Base-by-base conservation (phyloP, 2,113 vertebrate genomes). In the Mastomys natalensis region DNA sequence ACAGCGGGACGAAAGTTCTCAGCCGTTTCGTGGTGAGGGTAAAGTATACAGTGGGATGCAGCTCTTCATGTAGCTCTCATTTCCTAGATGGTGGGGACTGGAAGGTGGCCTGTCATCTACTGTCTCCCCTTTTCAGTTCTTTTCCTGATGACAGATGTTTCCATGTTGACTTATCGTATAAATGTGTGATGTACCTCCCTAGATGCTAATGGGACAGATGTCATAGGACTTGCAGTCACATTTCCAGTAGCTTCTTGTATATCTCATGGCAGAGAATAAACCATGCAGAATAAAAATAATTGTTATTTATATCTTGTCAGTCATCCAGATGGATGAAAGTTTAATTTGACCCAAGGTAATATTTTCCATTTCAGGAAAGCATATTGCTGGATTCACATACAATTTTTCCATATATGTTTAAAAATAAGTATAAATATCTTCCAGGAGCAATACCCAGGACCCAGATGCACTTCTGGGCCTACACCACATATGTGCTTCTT, bases 231-330 rank as follows among this genome's bases (percentile, higher is more conserved):
- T 64, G 55, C 17, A 89, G 90, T 74, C 89, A 91, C 64, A 90
- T 89, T 92, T 96, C 81, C 60, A 95, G 93, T 91, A 85, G 51
- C 19, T 92, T 87, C 45, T 95, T 95, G 22, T 95, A 74, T 3
- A 53, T 24, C 3, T 87, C 8, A 84, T 68, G 43, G 48, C 19
- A 40, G 43, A 96, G 85, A 70, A 91, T 55, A 91, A 78, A 94
- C 60, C 91, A 96, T 62, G 43, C 29, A 85, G 55, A 62, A 64
- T 45, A 85, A 60, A 93, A 95, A 77, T 92, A 87, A 68, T 97
- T 97, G 29, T 82, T 40, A 96, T 40, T 40, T 82, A 66, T n/a
- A 95, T 51, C 21, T 94, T 64, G 6, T 94, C 64, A 96, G 58
- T 24, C 86, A 96, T 87, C 34, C 45, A 96, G 0, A 1, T 51